Conservation (phyloP, 2,113 vertebrate genomes). For the Toxotes chatareus region DNA sequence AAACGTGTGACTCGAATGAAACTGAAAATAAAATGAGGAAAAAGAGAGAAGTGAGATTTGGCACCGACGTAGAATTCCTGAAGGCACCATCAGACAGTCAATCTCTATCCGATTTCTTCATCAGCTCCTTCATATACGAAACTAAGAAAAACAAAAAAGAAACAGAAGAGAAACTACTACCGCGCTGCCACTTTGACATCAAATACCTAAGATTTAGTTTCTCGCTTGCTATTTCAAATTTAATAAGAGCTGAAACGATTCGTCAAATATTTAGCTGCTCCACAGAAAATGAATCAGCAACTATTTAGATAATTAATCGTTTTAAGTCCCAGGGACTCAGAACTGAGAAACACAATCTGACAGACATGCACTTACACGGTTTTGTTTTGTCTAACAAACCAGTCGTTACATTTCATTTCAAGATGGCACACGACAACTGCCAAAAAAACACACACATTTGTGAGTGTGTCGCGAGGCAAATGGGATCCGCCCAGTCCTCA, state of each 20-base stretch:
- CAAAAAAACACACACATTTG: not conserved
- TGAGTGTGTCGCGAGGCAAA: conserved; percentile 3
- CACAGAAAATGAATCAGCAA: no score
- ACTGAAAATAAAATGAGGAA: conserved; percentile 2
- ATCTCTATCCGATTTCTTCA: not conserved
- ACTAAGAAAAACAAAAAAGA: not conserved
- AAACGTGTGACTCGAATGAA: conserved; percentile 21
- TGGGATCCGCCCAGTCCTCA: not conserved
- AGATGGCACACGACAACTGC: not conserved
- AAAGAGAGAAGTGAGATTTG: conserved; percentile 26
- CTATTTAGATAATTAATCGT: no score
- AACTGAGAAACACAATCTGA: not conserved
- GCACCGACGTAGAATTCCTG: not conserved
- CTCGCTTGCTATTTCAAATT: not conserved
- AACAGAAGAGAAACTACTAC: not conserved
- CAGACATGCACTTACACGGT: not conserved
- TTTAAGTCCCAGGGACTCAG: not conserved
- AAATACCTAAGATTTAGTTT: not conserved
- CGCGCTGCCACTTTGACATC: not conserved
- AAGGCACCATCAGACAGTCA: not conserved
- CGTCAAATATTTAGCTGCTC: no score
- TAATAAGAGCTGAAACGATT: no score
- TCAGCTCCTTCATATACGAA: not conserved
- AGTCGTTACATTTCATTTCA: not conserved
- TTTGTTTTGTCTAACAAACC: conserved; percentile 10